Conservation (phyloP, 2,113 vertebrate species). For the Panthera tigris region DNA sequence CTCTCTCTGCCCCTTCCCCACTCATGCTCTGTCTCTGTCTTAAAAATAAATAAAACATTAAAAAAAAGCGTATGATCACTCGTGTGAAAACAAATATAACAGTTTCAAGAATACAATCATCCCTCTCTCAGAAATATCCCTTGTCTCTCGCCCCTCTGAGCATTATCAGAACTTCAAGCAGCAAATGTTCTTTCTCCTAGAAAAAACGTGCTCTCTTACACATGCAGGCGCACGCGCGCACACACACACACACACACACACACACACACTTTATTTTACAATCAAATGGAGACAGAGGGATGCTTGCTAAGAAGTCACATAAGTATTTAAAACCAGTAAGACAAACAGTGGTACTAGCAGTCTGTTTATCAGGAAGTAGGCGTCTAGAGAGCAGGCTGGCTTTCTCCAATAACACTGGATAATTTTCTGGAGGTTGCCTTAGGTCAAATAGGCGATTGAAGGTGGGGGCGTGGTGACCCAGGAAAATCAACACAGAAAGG, state of each 20-base stretch:
- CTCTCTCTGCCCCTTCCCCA: too few species aligned
- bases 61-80: neutral
- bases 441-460: neutral
- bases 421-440: neutral
- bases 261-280: neutral
- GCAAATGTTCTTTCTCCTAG: neutral
- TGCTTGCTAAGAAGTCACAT: neutral
- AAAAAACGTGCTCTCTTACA: neutral
- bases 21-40: too few species aligned
- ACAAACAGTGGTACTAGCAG: neutral
- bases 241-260: too few species aligned
- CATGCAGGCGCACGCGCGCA: accelerated
- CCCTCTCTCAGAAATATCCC: neutral
- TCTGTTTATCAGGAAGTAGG: neutral
- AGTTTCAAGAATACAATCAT: neutral
- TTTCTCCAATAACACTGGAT: neutral
- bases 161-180: neutral
- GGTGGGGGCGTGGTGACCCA: neutral
- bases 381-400: neutral
- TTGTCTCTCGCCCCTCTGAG: neutral
- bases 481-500: neutral
- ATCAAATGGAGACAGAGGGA: neutral
- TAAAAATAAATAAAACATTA: too few species aligned
- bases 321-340: neutral
- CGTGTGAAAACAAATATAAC: neutral